phyloP scores from a whole-genome alignment of 2,113 vertebrate species.

The Psettodes erumei region DNA sequence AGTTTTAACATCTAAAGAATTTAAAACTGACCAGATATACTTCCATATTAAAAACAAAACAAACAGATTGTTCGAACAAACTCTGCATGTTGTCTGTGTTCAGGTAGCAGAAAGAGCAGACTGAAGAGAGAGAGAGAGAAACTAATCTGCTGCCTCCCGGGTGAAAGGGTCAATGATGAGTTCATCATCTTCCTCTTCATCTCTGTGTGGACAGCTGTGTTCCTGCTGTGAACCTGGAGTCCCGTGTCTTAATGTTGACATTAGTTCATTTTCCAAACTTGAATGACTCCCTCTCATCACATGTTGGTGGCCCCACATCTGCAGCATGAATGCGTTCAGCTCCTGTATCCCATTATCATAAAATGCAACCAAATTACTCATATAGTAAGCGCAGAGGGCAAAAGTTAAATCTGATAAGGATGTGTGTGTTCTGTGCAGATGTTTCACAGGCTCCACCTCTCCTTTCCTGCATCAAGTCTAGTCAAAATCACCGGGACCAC shows the following conservation, averaged over 20 bases:
- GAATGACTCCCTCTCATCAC: constrained; percentile 24
- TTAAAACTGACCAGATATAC: too few species aligned
- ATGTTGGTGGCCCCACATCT: background rate
- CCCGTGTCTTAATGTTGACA: too few species aligned
- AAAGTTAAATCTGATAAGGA: constrained; percentile 47
- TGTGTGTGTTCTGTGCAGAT: constrained; percentile 46
- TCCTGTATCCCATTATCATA: constrained; percentile 20
- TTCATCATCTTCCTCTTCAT: constrained; percentile 42
- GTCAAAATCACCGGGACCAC: constrained; percentile 41
- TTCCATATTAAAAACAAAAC: too few species aligned
- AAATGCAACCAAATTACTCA: constrained; percentile 16
- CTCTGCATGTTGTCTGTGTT: background rate
- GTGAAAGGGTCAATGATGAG: constrained; percentile 52
- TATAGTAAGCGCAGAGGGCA: constrained; percentile 17
- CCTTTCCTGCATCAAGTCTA: constrained; percentile 54
- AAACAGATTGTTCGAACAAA: too few species aligned
- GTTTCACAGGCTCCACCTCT: constrained; percentile 63
- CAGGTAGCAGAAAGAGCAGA: too few species aligned
- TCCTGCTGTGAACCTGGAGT: constrained; percentile 54
- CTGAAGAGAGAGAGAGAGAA: constrained; percentile 46
- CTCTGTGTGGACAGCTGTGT: constrained; percentile 55
- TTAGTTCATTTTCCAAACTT: too few species aligned
- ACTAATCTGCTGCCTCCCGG: constrained; percentile 44
- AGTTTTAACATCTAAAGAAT: too few species aligned
- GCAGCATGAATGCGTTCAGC: background rate